Conservation (phyloP, 2,797 vertebrate genomes). For the Sebastes diploproa region DNA sequence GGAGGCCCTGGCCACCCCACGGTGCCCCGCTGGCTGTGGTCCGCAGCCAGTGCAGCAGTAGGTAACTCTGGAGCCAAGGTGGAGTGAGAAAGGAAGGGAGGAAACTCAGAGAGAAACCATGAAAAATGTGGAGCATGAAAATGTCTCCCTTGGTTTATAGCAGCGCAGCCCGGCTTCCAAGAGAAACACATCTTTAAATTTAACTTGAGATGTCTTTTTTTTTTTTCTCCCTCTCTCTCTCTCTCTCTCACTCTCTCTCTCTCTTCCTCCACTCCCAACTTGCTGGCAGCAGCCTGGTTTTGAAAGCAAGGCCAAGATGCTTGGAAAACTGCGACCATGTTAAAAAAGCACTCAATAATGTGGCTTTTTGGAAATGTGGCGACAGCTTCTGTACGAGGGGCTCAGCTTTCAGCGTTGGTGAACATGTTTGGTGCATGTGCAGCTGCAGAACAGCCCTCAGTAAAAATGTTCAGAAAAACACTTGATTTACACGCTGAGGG, state of each 20-base stretch:
- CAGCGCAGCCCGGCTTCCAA: slow-evolving; percentile 81
- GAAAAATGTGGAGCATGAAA: slow-evolving; percentile 91
- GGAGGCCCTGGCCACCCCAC: slow-evolving; percentile 61
- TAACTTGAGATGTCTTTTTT: slow-evolving; percentile 85
- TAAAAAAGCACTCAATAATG: slow-evolving; percentile 85
- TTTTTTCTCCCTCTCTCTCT: slow-evolving; percentile 16
- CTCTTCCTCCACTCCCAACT: slow-evolving; percentile 75
- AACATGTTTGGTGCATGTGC: slow-evolving; percentile 70
- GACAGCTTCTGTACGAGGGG: slow-evolving; percentile 76
- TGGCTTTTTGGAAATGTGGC: slow-evolving; percentile 79
- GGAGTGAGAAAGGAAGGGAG: slow-evolving; percentile 87
- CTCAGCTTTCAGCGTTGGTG: slow-evolving; percentile 71
- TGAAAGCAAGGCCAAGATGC: slow-evolving; percentile 77
- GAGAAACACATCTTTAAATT: slow-evolving; percentile 90
- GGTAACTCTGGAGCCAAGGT: slow-evolving; percentile 85
- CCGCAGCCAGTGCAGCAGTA: slow-evolving; percentile 75
- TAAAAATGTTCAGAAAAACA: slow-evolving; percentile 34
- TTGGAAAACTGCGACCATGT: slow-evolving; percentile 84
- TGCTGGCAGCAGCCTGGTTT: slow-evolving; percentile 76
- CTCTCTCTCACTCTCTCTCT: slow-evolving; percentile 35
- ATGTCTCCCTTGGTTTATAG: slow-evolving; percentile 90
- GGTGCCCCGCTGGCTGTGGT: slow-evolving; percentile 80
- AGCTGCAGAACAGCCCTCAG: slow-evolving; percentile 57
- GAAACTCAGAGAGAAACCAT: slow-evolving; percentile 87
- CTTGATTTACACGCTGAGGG: slow-evolving; percentile 41